phyloP scores from a whole-genome alignment of 2,888 invertebrate species.

The Pyrochroa serraticornis region DNA sequence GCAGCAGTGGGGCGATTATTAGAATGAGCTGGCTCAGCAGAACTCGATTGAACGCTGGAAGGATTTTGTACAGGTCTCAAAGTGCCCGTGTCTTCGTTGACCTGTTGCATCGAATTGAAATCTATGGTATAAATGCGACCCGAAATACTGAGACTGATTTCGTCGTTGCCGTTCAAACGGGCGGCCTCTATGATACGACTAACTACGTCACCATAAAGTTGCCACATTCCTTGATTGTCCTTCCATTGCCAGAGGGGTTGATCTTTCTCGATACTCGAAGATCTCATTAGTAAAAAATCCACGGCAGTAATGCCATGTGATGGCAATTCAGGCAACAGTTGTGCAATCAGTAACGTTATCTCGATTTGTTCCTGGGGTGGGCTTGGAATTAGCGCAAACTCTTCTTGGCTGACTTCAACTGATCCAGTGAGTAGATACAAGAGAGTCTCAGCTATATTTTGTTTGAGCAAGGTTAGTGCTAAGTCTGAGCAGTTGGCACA shows the following conservation, averaged over 20 bases:
- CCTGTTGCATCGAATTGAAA: constrained; percentile 96
- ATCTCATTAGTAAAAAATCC: constrained; percentile 83
- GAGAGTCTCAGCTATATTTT: constrained; percentile 95
- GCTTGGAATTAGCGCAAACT: constrained; percentile 83
- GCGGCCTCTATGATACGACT: constrained; percentile 95
- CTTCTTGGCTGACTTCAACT: constrained; percentile 62
- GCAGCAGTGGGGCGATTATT: constrained; percentile 49
- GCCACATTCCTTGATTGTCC: constrained; percentile 91
- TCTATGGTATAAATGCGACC: constrained; percentile 96
- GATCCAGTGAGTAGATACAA: constrained; percentile 94
- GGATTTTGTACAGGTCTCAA: constrained; percentile 84
- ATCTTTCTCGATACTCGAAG: constrained; percentile 70
- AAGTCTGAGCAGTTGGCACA: constrained; percentile 94
- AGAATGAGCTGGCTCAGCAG: constrained; percentile 44
- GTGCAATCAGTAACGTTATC: constrained; percentile 95
- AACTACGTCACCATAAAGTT: constrained; percentile 91
- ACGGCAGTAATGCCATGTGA: constrained; percentile 95
- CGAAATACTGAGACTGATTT: constrained; percentile 89
- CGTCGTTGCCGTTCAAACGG: constrained; percentile 92
- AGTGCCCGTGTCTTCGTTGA: constrained; percentile 93
- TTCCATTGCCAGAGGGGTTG: constrained; percentile 97
- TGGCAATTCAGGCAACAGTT: constrained; percentile 95
- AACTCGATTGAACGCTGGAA: constrained; percentile 57
- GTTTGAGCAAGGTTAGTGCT: constrained; percentile 88
- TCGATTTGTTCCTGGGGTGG: constrained; percentile 95